These are phyloP conservation scores for Ctenopoma kingsleyae DNA, from an alignment of 2,797 vertebrate species.

Conservation along the genomic window DNA sequence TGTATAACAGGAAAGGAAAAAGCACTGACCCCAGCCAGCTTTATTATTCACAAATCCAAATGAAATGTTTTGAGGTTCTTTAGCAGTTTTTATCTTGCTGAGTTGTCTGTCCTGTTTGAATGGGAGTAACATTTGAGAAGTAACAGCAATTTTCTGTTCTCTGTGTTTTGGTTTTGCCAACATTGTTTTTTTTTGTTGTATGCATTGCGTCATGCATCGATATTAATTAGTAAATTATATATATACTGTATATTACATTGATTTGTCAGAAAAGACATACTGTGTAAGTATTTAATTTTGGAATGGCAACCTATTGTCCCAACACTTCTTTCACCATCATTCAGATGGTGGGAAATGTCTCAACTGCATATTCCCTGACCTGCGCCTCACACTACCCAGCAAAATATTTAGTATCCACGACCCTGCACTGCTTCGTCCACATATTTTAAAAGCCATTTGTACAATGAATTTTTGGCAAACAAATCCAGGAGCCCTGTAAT, in stretches of 20 bases:
- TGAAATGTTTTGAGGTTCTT: slow-evolving; percentile 6
- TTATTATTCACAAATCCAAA: slow-evolving; percentile 28
- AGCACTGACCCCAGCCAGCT: slow-evolving; percentile 59
- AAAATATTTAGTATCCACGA: slow-evolving; percentile 49
- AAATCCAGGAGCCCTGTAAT: slow-evolving; percentile 66
- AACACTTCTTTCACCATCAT: not conserved
- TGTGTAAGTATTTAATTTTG: too few relatives aligned
- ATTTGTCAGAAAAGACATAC: too few relatives aligned
- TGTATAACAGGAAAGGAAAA: slow-evolving; percentile 43
- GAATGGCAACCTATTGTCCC: slow-evolving; percentile 1
- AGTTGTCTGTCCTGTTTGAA: slow-evolving; percentile 2
- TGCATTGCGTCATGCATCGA: not conserved
- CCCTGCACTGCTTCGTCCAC: slow-evolving; percentile 60
- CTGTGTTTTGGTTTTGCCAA: not conserved
- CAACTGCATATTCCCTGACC: slow-evolving; percentile 28
- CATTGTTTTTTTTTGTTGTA: not conserved
- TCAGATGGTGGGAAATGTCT: slow-evolving; percentile 20
- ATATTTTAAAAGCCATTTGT: slow-evolving; percentile 68
- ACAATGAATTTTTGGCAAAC: slow-evolving; percentile 64
- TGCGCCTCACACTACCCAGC: slow-evolving; percentile 12
- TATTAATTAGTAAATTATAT: too few relatives aligned
- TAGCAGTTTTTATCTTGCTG: not conserved
- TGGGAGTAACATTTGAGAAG: not conserved
- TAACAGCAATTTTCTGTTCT: not conserved
- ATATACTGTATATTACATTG: too few relatives aligned